phyloP scores from a whole-genome alignment of 2,888 invertebrate species.

The Belgica antarctica region DNA sequence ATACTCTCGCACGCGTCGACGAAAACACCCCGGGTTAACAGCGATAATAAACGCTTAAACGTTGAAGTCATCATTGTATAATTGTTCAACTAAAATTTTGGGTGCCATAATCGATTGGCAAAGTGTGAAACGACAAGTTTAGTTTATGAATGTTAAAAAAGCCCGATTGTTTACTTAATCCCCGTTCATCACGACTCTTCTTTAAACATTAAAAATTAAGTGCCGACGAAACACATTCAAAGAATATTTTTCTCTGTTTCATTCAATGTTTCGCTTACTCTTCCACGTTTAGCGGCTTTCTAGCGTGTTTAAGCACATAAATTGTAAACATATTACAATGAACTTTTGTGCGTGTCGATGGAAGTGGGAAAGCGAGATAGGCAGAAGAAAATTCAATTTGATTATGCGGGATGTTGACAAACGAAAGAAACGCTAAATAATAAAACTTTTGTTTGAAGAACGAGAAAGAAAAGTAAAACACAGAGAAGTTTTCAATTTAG shows the following conservation, averaged over 20 bases:
- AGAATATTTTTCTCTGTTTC: background rate
- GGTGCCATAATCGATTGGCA: background rate
- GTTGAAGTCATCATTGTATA: background rate
- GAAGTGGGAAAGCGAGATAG: background rate
- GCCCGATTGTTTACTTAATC: conserved; percentile 14
- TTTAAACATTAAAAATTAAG: background rate
- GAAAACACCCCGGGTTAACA: too few species aligned
- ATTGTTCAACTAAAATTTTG: background rate
- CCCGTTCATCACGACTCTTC: background rate
- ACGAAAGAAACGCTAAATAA: conserved; percentile 1
- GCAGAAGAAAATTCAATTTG: background rate
- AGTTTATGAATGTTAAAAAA: conserved; percentile 11
- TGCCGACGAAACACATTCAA: background rate
- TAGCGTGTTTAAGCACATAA: background rate
- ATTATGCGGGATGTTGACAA: background rate
- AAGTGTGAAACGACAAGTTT: conserved; percentile 29
- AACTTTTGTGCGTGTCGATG: background rate
- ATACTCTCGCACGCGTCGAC: background rate
- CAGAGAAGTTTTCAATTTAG: too few species aligned
- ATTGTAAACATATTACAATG: background rate
- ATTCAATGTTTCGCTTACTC: too few species aligned
- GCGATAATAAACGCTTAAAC: background rate
- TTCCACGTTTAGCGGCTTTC: too few species aligned
- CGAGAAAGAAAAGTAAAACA: background rate
- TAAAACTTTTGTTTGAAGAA: conserved; percentile 13